Base-by-base conservation (phyloP, 2,888 invertebrate species). In the Drosophila bunnanda region DNA sequence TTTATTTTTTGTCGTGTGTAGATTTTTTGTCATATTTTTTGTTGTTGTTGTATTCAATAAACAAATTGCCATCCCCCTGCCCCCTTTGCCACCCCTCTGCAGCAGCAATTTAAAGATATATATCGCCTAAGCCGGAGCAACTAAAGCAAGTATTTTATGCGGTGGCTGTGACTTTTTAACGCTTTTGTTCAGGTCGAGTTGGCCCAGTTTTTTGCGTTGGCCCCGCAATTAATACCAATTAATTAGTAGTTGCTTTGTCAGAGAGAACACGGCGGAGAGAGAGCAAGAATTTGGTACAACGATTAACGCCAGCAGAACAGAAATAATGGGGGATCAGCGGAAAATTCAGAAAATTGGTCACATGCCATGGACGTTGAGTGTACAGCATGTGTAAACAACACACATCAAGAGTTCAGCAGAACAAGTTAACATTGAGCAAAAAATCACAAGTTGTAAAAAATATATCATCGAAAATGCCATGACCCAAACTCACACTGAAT, bases 221-320 rank as follows among this genome's bases (percentile, higher is more conserved):
- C 54, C 28, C 56, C 64, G 75, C 75, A 82, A 82, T 82, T 84
- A 88, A 75, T 79, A 82, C 73, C 81, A 75, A 87, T 87, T 87
- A 84, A 78, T 86, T 52, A 46, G 44, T 69, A 54, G 67, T 67
- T 67, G 68, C 55, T 67, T 55, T 55, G 66, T 67, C 54, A 64
- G 62, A n/a, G n/a, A n/a, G n/a, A 64, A 61, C 50, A 64, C 20
- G 12, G 25, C 32, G 28, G 25, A 57, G 61, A 59, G 43, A 41
- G 36, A 38, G 58, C 34, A 22, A 66, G 53, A 67, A 66, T 65
- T 62, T 50, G 41, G 64, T 64, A 50, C 62, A 62, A 48, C 62
- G 30, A 62, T 60, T 60, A 62, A 60, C n/a, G n/a, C n/a, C n/a
- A n/a, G n/a, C n/a, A n/a, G n/a, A n/a, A n/a, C 60, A 34, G 39